Evolutionary conservation across 2,888 invertebrate species (phyloP), one percentile per base, ranked within the genome.

Genomic region (Buathra laborator): DNA sequence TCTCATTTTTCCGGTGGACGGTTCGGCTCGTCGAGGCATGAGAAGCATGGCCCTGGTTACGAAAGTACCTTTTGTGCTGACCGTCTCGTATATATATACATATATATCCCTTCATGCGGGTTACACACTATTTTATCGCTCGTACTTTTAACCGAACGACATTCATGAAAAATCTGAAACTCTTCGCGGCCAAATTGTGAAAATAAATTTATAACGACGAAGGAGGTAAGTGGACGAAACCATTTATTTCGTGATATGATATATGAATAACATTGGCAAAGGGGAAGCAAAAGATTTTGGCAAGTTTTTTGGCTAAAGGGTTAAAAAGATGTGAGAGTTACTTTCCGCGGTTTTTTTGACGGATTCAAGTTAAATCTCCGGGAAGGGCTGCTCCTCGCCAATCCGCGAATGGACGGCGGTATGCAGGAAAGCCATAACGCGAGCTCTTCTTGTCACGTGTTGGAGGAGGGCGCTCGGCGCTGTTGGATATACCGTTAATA

Each of bases 401-500:
- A 9, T 5, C 7, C 12, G 53, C 7, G 43, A 48, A 62, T 46
- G 32, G 12, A 6, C 74, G 24, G 3, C n/a, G 37, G 10, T 10
- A 62, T 29, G 66, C 32, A 5, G 53, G 9, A 78, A 75, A 66
- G 64, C 78, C 81, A 71, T 81, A 83, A 81, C 71, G 78, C 76
- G 59, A 12, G 32, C 29, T 62, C 78, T 85, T 85, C 83, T 85
- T 85, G 83, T 85, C 68, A 51, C 70, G 62, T 19, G 37, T 37
- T 0, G 62, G 24, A 19, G 29, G 59, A 62, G 53, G 72, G 81
- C 81, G 84, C 86, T 48, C 46, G 46, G 56, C 56, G 81, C 85
- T 81, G 88, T 87, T 88, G 87, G 89, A 92, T 90, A 89, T 91
- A 89, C 89, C 90, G 90, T 91, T 92, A 91, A 91, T 91, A 91